Base-by-base conservation (phyloP, 1,140 invertebrate species). In the Stegodyphus mimosarum region DNA sequence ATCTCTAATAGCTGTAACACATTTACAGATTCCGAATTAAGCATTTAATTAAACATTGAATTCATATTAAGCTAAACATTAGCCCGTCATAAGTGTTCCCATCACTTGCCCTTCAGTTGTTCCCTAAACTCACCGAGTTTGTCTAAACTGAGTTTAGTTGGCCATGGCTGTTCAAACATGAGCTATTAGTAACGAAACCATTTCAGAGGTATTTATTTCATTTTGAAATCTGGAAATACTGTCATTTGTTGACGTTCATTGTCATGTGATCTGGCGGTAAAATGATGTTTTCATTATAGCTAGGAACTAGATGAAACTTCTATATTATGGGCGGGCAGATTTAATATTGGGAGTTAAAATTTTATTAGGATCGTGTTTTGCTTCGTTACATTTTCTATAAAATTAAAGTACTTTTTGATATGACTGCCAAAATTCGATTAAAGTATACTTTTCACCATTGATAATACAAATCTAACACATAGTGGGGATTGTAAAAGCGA, bases 201-300 rank as follows among this genome's bases (percentile, higher is more conserved):
- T 33, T 33, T 33, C 33, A 33, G 33, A 33, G 33, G 33, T 3
- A 33, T 33, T 33, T 33, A 33, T 33, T 33, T 33, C 33, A 1
- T 33, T 33, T 33, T 33, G 33, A 33, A 33, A 33, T 33, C 33
- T 33, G 33, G 33, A 33, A 33, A 33, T 33, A 33, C 33, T 33
- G 33, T 33, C 33, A 33, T 60, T 60, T 60, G 55, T 60, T 60
- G 55, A 60, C 55, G 55, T 60, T 60, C 5, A 60, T 60, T 9
- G 55, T 60, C 55, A 60, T 60, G 55, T 60, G 55, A 60, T 60
- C 55, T 60, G 55, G 55, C 55, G 55, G 55, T 60, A 33, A 60
- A 60, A 60, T 15, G 9, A 60, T 60, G 9, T 10, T 60, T 60
- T 60, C 15, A 15, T 60, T 9, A 2, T 60, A 15, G 55, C 2